These are phyloP conservation scores for Pegea sp. DNA, from an alignment of 23 tunicate species.

Conservation along the genomic window DNA sequence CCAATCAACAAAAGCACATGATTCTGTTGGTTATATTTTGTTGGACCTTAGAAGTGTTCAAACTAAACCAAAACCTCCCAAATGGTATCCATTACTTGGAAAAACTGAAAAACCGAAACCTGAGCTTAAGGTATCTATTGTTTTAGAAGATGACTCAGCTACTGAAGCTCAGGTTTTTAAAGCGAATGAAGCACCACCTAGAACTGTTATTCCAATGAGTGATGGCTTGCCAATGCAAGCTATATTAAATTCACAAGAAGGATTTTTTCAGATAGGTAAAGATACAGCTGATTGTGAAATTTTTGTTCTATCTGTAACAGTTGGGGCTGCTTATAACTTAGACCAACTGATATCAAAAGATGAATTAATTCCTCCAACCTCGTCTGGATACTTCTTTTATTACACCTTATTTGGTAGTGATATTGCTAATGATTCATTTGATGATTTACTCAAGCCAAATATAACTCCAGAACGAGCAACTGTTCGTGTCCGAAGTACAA, in stretches of 20 bases:
- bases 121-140: constrained; percentile 50
- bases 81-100: constrained; percentile 61
- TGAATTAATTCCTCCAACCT: constrained; percentile 21
- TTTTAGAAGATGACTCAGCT: constrained; percentile 63
- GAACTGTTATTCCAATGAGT: constrained; percentile 8
- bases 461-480: constrained; percentile 94
- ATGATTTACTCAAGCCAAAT: constrained; percentile 44
- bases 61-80: constrained; percentile 36
- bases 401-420: constrained; percentile 86
- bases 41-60: constrained; percentile 81
- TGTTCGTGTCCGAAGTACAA: constrained; percentile 37
- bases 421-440: constrained; percentile 78
- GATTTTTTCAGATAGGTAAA: constrained; percentile 71
- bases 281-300: constrained; percentile 21
- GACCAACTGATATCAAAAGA: constrained; percentile 63
- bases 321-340: constrained; percentile 62
- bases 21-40: constrained; percentile 67
- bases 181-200: constrained; percentile 74
- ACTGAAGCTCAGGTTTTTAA: constrained; percentile 33
- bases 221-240: constrained; percentile 9
- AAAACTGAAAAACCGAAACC: constrained; percentile 65
- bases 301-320: constrained; percentile 65
- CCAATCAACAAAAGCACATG: constrained; percentile 12
- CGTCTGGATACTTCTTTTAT: constrained; percentile 63
- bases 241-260: constrained; percentile 50